Conservation (phyloP, 2,113 vertebrate genomes). For the Lycaon pictus region DNA sequence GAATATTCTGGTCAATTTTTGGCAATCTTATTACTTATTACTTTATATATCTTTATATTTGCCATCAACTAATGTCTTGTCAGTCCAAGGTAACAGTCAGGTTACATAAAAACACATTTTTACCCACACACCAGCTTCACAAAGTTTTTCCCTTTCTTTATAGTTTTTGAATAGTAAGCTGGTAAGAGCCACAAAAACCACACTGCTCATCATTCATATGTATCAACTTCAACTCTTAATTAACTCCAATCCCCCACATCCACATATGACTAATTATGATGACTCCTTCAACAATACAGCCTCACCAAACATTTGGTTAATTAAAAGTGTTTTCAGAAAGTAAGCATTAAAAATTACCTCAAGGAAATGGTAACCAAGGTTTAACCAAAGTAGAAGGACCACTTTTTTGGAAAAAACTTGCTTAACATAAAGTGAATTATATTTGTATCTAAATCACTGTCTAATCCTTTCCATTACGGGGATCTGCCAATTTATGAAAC, state of each 20-base stretch:
- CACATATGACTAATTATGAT: constrained; percentile 15
- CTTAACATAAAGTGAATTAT: constrained; percentile 24
- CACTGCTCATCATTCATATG: constrained; percentile 29
- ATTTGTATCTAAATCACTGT: background rate
- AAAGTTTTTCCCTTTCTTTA: constrained; percentile 14
- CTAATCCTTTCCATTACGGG: constrained; percentile 12
- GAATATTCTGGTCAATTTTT: constrained; percentile 9
- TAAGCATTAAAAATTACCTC: constrained; percentile 40
- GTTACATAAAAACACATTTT: constrained; percentile 30
- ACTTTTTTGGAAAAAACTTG: constrained; percentile 29
- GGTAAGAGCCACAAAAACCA: constrained; percentile 27
- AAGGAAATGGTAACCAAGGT: constrained; percentile 31
- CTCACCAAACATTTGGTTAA: constrained; percentile 57
- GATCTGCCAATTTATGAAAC: background rate
- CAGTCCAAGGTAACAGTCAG: background rate
- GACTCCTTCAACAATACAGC: background rate
- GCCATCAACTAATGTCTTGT: background rate
- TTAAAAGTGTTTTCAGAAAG: constrained; percentile 47
- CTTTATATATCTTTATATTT: background rate
- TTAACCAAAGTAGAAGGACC: constrained; percentile 42
- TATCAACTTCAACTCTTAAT: constrained; percentile 41
- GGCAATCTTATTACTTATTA: constrained; percentile 3
- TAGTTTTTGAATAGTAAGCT: background rate
- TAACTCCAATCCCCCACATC: background rate
- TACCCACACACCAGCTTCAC: background rate